Evolutionary conservation across 2,888 invertebrate species (phyloP).

Genomic region (Clivina fossor): DNA sequence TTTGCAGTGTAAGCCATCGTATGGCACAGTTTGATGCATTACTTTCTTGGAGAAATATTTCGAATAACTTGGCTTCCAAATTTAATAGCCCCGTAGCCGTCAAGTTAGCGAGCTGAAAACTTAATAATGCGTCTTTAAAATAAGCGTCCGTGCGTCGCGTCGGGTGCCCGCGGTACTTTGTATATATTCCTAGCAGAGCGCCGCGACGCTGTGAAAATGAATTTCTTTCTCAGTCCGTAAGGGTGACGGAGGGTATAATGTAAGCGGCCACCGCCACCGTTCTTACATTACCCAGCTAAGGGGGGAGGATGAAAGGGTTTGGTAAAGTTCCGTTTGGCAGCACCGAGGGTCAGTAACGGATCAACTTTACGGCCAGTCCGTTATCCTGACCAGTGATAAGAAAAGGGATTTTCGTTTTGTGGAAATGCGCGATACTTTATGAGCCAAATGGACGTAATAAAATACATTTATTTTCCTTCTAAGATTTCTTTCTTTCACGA

Average conservation of each 20-base stretch:
- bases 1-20: not conserved
- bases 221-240: conserved; percentile 2
- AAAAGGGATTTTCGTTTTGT: not conserved
- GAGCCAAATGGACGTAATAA: conserved; percentile 8
- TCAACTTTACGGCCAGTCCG: not conserved
- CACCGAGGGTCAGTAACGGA: no score
- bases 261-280: not conserved
- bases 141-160: conserved; percentile 1
- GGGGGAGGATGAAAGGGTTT: no score
- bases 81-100: conserved; percentile 21
- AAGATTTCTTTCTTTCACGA: no score
- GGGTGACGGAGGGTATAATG: conserved; percentile 1
- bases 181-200: conserved; percentile 11
- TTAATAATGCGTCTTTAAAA: conserved; percentile 23
- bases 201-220: conserved; percentile 1
- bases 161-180: not conserved
- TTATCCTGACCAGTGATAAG: conserved; percentile 2
- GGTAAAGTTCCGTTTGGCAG: no score
- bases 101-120: conserved; percentile 17
- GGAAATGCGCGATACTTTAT: conserved; percentile 7
- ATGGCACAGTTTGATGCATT: conserved; percentile 14
- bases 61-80: conserved; percentile 20
- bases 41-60: conserved; percentile 15
- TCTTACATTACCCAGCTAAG: no score
- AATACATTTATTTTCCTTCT: conserved; percentile 2